Evolutionary conservation across 1,140 invertebrate species (phyloP), one percentile per base, ranked within the genome.

Genomic region (Drosophila neocordata): DNA sequence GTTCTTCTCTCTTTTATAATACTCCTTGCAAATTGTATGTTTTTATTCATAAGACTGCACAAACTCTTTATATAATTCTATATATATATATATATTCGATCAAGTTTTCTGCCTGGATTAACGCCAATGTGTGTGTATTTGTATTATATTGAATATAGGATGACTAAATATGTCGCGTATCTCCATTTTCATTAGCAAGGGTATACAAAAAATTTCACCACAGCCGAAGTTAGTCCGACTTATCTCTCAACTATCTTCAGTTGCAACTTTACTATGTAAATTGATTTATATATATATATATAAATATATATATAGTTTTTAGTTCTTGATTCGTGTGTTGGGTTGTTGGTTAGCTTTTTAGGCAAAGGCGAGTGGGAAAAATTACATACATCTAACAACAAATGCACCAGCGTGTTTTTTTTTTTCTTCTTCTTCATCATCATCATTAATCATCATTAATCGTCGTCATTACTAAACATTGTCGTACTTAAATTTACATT

Each of bases 301-400:
- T 24, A 24, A 2, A 0, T 24, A 24, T 24, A 24, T 24, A 24
- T 24, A 24, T 24, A 24, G 4, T 1, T 63, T 72, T 72, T 57
- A 64, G 73, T 73, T 35, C 38, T 61, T 44, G 41, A 34, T 67
- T 52, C 24, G 18, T 58, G 44, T 52, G 18, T 38, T 79, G 27
- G 64, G 22, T 68, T 24, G 22, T 68, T 24, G 69, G 53, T 71
- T 18, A 68, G 27, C 69, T 31, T 68, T 75, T 85, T 82, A 82
- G 82, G 83, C 82, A 85, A 87, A 85, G 82, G 82, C 82, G 82
- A 80, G 75, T 87, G 80, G 82, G 82, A 75, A 77, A 85, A 87
- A 88, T 88, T 87, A 82, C 79, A 87, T 85, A 85, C 71, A 85
- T 85, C 78, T 85, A 85, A 85, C 82, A 85, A 85, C 82, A 85